These are phyloP conservation scores for Corvus cornix DNA, from an alignment of 2,113 vertebrate species.

Conservation along the genomic window DNA sequence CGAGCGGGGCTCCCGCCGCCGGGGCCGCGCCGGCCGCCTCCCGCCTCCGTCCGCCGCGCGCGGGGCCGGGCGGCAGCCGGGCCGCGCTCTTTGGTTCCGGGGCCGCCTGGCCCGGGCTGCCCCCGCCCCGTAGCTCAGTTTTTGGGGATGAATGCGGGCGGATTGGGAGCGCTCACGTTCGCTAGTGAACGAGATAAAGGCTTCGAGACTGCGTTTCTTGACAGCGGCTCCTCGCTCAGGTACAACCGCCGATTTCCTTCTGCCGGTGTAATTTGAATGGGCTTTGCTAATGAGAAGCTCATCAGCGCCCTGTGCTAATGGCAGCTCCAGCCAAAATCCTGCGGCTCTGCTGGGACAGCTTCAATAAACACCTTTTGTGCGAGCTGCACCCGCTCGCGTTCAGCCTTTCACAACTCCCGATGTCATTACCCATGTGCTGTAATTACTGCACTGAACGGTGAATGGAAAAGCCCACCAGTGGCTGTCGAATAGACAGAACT, in stretches of 20 bases:
- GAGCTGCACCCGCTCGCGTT: background rate
- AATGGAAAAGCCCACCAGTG: background rate
- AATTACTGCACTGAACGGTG: background rate
- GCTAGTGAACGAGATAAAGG: background rate
- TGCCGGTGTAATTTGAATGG: background rate
- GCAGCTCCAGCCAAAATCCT: background rate
- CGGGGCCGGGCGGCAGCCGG: background rate
- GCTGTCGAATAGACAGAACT: accelerated
- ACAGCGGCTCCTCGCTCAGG: background rate
- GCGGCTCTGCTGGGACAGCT: background rate
- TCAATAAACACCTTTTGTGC: accelerated
- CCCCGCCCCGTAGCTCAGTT: accelerated
- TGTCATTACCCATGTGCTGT: accelerated
- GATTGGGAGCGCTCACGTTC: background rate
- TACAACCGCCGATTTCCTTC: accelerated
- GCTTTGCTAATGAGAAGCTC: background rate
- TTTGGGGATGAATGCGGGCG: background rate
- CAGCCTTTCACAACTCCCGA: accelerated
- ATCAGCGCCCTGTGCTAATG: background rate
- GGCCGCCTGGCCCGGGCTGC: accelerated
- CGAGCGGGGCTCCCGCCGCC: background rate
- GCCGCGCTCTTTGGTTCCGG: constrained; percentile 28
- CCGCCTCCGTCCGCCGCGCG: background rate
- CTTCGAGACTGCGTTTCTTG: too few species aligned
- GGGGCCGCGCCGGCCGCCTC: background rate